These are phyloP conservation scores for Eubucco bourcierii DNA, from an alignment of 2,113 vertebrate genomes.

Conservation along the genomic window DNA sequence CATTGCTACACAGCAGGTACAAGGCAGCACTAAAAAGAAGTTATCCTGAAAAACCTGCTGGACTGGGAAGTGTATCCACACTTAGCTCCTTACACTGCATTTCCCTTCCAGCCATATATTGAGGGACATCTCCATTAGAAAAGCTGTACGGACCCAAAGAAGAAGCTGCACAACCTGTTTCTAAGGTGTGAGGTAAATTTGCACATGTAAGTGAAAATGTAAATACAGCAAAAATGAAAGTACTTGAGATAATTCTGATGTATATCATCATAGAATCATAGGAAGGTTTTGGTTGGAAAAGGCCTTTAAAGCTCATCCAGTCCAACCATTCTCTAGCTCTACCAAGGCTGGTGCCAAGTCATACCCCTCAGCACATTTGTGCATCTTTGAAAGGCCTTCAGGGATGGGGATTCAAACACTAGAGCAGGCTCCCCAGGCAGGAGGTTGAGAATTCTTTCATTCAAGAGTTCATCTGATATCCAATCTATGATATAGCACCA, in stretches of 20 bases:
- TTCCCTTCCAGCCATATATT: neutral
- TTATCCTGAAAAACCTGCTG: neutral
- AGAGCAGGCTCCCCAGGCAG: too few relatives aligned
- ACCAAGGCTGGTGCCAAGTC: too few relatives aligned
- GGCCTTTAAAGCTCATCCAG: too few relatives aligned
- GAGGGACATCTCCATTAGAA: neutral
- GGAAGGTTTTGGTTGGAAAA: too few relatives aligned
- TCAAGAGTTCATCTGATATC: neutral
- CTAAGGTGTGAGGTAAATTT: neutral
- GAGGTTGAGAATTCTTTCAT: too few relatives aligned
- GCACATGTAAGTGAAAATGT: neutral
- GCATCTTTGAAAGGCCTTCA: too few relatives aligned
- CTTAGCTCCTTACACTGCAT: neutral
- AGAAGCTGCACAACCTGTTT: neutral
- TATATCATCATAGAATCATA: too few relatives aligned
- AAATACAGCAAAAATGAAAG: neutral
- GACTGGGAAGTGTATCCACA: neutral
- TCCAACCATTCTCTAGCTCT: too few relatives aligned
- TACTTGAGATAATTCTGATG: too few relatives aligned
- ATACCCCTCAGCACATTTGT: too few relatives aligned
- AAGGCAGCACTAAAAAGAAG: neutral
- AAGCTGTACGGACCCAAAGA: neutral
- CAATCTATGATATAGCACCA: neutral
- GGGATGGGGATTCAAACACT: too few relatives aligned
- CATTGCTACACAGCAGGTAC: neutral